phyloP scores from a whole-genome alignment of 2,113 vertebrate genomes.

The Laticauda colubrina region DNA sequence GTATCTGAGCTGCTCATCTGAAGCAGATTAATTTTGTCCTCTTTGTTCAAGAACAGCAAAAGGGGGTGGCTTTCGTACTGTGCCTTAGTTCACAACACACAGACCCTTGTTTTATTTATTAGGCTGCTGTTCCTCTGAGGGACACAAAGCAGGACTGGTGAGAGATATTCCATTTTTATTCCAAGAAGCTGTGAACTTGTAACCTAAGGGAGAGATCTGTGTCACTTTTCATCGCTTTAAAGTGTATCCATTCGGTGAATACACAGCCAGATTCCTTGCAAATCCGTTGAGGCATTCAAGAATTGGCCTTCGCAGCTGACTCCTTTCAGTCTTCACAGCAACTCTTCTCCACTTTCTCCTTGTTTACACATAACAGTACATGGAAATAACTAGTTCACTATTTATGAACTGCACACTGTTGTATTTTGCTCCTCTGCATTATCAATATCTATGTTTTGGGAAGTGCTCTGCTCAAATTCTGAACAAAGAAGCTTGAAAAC shows the following conservation, averaged over 20 bases:
- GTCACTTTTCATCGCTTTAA: not conserved
- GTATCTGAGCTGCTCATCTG: not conserved
- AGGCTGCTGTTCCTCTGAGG: not conserved
- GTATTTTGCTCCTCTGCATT: not conserved
- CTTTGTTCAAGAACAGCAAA: not conserved
- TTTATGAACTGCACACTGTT: not conserved
- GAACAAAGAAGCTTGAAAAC: not conserved
- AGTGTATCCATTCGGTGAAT: no score
- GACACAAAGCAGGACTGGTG: not conserved
- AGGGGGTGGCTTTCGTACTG: not conserved
- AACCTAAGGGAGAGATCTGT: not conserved
- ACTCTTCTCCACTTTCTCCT: not conserved
- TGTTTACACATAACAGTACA: not conserved
- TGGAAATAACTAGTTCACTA: not conserved
- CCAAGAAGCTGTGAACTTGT: no score
- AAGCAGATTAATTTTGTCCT: not conserved
- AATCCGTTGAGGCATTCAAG: not conserved
- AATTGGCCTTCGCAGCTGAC: no score
- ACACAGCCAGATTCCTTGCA: not conserved
- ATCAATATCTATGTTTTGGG: not conserved
- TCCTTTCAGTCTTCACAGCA: not conserved
- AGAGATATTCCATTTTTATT: not conserved
- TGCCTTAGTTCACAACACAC: not conserved
- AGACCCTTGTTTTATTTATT: not conserved
- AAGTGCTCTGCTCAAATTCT: not conserved